Conservation (phyloP, 2,113 vertebrate genomes). For the Trichechus manatus region DNA sequence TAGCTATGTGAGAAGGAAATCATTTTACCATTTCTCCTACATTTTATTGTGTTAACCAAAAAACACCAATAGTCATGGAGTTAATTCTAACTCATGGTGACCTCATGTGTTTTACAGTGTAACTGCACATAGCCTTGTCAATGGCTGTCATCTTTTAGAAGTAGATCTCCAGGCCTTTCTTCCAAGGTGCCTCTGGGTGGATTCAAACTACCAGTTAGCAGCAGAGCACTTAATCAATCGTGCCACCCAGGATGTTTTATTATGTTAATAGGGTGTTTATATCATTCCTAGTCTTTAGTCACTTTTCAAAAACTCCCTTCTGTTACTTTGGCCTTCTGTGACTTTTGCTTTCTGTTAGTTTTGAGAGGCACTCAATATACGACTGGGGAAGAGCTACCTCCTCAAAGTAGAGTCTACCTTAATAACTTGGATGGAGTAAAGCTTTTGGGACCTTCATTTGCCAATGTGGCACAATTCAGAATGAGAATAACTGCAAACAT, state of each 20-base stretch:
- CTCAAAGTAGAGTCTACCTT: too few species aligned
- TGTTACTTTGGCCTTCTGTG: not conserved
- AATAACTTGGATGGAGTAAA: too few species aligned
- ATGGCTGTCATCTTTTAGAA: not conserved
- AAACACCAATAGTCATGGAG: too few species aligned
- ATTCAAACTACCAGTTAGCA: too few species aligned
- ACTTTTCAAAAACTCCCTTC: not conserved
- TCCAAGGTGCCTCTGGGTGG: too few species aligned
- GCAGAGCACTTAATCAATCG: too few species aligned
- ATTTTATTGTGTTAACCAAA: not conserved
- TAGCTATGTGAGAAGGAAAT: not conserved
- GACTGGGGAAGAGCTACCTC: too few species aligned
- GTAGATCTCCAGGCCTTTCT: not conserved
- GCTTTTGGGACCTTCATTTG: too few species aligned
- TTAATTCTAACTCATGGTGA: not conserved
- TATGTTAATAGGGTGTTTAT: not conserved
- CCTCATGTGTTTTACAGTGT: not conserved
- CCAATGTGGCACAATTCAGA: too few species aligned
- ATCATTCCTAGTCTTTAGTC: not conserved
- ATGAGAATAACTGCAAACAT: too few species aligned
- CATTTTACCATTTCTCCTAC: not conserved
- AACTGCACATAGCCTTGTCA: not conserved
- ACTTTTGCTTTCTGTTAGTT: too few species aligned
- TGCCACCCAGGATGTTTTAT: not conserved
- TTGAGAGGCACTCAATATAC: too few species aligned